Base-by-base conservation (phyloP, 1,140 invertebrate genomes). In the Panagrolaimus sp. region DNA sequence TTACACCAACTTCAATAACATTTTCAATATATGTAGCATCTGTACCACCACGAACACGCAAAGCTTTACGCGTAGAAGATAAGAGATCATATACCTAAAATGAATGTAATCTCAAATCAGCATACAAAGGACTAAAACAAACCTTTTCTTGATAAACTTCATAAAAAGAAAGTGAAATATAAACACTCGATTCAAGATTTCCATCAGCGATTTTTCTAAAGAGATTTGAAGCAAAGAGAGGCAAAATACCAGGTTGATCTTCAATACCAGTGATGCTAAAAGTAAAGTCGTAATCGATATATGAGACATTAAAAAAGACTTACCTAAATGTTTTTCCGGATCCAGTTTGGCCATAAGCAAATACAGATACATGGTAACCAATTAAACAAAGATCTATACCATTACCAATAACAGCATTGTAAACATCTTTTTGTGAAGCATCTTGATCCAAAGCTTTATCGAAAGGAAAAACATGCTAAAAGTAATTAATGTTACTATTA, bases 271-370 rank as follows among this genome's bases (percentile, higher is more conserved):
- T 25, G 20, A 57, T 57, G n/a, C 51, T 57, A 16, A 25, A 27
- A 20, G 51, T n/a, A n/a, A n/a, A n/a, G n/a, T n/a, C n/a, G n/a
- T n/a, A n/a, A n/a, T n/a, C n/a, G n/a, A n/a, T n/a, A n/a, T n/a
- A n/a, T n/a, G n/a, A n/a, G n/a, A n/a, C n/a, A n/a, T n/a, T n/a
- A n/a, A n/a, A n/a, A n/a, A n/a, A n/a, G n/a, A n/a, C n/a, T n/a
- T n/a, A n/a, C n/a, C n/a, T n/a, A n/a, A n/a, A n/a, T n/a, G n/a
- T 57, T 20, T 57, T 57, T 20, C 51, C 51, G 4, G 51, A 57
- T 9, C 51, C 51, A 27, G 51, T 57, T 23, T 57, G 51, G n/a
- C 51, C 51, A 57, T 57, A 57, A 57, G 51, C 51, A 20, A 57
- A 27, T 11, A 57, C 27, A 9, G 20, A 57, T 11, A n/a, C 20